Conservation (phyloP, 1,140 invertebrate species). For the Ridgeia piscesae region DNA sequence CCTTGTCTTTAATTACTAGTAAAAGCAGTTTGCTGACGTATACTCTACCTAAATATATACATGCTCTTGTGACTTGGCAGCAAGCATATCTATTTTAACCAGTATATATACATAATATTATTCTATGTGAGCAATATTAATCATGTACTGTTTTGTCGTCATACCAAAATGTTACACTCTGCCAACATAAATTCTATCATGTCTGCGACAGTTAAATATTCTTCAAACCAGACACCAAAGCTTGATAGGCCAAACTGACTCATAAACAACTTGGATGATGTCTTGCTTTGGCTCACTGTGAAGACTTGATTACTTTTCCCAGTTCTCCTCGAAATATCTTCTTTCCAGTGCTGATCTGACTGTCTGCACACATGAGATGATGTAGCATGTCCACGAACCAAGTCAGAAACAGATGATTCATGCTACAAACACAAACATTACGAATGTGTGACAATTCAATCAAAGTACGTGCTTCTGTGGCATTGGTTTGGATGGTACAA, state of each 20-base stretch:
- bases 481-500: not conserved
- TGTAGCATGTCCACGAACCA: not conserved
- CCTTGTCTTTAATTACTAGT: not conserved
- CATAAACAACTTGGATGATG: not conserved
- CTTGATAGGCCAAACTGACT: not conserved
- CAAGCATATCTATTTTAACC: not conserved
- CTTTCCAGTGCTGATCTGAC: not conserved
- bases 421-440: not conserved
- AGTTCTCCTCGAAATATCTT: not conserved
- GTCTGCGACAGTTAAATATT: not conserved
- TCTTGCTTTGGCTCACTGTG: not conserved
- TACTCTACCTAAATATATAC: not conserved
- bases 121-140: not conserved
- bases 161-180: no score
- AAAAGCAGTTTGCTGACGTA: not conserved
- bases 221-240: not conserved
- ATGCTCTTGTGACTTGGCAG: not conserved
- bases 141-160: not conserved
- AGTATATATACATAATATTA: not conserved
- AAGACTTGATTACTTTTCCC: not conserved
- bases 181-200: not conserved
- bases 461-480: not conserved
- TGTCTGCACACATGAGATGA: not conserved
- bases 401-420: not conserved
- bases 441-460: not conserved